Evolutionary conservation across 1,140 invertebrate genomes (phyloP).

Genomic region (Bombus sibiricus): DNA sequence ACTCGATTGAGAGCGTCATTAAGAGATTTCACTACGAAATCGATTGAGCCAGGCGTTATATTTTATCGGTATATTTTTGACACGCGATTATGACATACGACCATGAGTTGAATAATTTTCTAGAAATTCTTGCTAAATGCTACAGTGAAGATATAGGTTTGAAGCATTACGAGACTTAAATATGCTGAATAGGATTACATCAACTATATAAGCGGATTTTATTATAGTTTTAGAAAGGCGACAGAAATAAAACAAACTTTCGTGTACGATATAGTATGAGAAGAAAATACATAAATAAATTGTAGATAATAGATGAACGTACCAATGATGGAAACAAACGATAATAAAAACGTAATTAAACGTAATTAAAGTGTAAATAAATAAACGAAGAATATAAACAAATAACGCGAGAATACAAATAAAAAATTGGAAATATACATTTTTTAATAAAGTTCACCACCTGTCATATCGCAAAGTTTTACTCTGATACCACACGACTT

Average conservation of each 20-base stretch:
- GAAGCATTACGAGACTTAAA: not conserved
- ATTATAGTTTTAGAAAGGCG: not conserved
- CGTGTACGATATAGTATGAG: not conserved
- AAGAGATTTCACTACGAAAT: constrained; percentile 5
- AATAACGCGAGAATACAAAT: too few species aligned
- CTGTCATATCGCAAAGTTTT: too few species aligned
- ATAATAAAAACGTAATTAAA: not conserved
- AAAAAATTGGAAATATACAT: too few species aligned
- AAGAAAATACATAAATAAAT: not conserved
- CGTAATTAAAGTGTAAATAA: too few species aligned
- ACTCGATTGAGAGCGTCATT: not conserved
- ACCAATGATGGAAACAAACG: not conserved
- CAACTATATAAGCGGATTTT: not conserved
- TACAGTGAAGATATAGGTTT: not conserved
- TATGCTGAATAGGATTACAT: not conserved
- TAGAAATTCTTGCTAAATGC: not conserved
- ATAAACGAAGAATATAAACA: too few species aligned
- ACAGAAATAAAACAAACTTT: not conserved
- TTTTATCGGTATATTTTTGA: not conserved
- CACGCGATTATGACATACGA: not conserved
- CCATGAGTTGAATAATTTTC: not conserved
- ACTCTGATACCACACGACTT: not conserved
- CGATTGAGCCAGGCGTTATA: not conserved
- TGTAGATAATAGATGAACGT: not conserved
- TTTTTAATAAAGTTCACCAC: too few species aligned